phyloP scores from a whole-genome alignment of 2,113 vertebrate genomes.

The Bungarus multicinctus region DNA sequence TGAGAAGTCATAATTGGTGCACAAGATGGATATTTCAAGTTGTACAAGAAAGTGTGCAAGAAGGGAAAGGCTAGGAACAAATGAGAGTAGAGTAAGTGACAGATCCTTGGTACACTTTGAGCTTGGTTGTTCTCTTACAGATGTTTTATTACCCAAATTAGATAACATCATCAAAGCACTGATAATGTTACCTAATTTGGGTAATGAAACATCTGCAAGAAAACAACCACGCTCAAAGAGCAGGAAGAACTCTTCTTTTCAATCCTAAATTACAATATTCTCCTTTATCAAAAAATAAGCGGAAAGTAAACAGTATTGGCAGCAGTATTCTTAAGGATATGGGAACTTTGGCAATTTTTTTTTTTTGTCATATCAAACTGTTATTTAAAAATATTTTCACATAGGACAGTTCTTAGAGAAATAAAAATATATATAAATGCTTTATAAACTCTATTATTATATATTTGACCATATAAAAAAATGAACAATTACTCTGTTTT shows the following conservation, averaged over 20 bases:
- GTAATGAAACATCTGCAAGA: not conserved
- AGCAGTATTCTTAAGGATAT: too few relatives aligned
- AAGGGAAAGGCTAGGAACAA: not conserved
- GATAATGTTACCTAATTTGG: not conserved
- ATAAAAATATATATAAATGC: not conserved
- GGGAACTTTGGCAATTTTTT: too few relatives aligned
- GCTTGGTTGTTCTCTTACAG: not conserved
- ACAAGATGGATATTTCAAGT: not conserved
- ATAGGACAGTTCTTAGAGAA: not conserved
- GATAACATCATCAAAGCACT: not conserved
- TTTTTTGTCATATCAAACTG: too few relatives aligned
- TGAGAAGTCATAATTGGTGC: not conserved
- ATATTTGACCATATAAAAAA: not conserved
- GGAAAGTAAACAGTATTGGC: too few relatives aligned
- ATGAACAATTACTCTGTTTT: not conserved
- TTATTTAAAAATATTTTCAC: too few relatives aligned
- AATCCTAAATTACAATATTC: too few relatives aligned
- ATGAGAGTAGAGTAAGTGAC: not conserved
- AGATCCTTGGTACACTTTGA: not conserved
- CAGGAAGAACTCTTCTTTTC: too few relatives aligned
- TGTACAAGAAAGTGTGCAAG: too few relatives aligned
- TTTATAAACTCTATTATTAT: not conserved
- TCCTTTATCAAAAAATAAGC: too few relatives aligned
- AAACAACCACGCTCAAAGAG: too few relatives aligned
- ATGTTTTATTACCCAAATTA: not conserved